Conservation (phyloP, 2,113 vertebrate species). For the Phycodurus eques region DNA sequence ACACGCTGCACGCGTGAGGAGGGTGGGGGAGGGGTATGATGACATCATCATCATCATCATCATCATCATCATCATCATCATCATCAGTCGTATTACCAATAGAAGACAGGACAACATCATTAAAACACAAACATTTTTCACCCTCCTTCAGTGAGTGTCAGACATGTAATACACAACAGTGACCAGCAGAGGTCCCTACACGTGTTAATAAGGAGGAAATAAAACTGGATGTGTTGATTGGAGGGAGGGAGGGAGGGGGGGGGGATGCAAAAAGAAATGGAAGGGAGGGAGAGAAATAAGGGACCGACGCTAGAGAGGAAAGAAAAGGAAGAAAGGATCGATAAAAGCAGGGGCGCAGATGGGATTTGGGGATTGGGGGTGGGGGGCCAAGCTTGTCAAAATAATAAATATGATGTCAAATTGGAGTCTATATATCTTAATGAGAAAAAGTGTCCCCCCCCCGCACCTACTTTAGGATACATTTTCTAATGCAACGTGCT, state of each 20-base stretch:
- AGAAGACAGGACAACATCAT: not conserved
- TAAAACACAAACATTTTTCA: not conserved
- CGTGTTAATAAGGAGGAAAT: not conserved
- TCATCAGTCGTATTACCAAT: not conserved
- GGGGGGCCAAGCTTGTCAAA: too few relatives aligned
- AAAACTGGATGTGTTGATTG: not conserved
- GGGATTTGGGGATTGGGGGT: too few relatives aligned
- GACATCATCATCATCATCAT: not conserved
- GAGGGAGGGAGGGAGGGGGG: too few relatives aligned
- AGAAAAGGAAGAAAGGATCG: not conserved
- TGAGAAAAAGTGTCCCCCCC: too few relatives aligned
- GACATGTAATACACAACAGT: not conserved
- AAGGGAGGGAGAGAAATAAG: not conserved
- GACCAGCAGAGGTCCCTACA: not conserved
- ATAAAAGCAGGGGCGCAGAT: too few relatives aligned
- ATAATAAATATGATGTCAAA: too few relatives aligned
- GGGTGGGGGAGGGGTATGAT: not conserved
- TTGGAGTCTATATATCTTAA: too few relatives aligned
- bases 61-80: not conserved
- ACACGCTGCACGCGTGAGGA: not conserved
- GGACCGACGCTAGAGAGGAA: not conserved
- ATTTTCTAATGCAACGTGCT: too few relatives aligned
- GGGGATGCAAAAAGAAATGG: not conserved
- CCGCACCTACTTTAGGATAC: too few relatives aligned
- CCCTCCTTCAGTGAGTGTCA: not conserved